These are phyloP conservation scores for Sympetrum striolatum DNA, from an alignment of 2,888 invertebrate species.

Conservation along the genomic window DNA sequence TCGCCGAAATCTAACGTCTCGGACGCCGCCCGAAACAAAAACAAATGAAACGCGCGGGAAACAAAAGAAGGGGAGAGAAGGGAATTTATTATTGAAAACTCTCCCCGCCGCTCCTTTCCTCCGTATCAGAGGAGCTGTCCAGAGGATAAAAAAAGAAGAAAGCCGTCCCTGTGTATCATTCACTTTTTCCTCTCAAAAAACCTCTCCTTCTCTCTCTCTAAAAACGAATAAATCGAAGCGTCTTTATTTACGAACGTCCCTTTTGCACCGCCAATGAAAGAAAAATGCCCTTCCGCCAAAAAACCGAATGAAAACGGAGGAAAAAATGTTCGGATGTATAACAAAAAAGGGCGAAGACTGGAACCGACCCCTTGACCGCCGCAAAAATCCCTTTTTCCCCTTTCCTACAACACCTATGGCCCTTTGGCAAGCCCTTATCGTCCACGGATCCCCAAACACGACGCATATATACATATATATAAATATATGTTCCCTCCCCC, in stretches of 20 bases:
- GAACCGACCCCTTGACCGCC: neutral
- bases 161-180: conserved; percentile 33
- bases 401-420: neutral
- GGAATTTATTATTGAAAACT: conserved; percentile 37
- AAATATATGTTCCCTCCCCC: neutral
- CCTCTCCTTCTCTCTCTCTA: neutral
- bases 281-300: conserved; percentile 15
- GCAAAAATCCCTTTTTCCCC: neutral
- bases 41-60: conserved; percentile 33
- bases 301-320: neutral
- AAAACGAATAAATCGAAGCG: conserved; percentile 35
- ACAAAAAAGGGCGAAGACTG: neutral
- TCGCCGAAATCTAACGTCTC: conserved; percentile 25
- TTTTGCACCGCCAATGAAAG: conserved; percentile 34
- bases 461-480: neutral
- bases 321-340: neutral
- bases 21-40: conserved; percentile 40
- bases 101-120: neutral
- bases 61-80: neutral
- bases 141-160: neutral
- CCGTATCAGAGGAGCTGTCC: conserved; percentile 8
- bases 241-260: conserved; percentile 42
- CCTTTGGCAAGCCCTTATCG: conserved; percentile 25
- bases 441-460: neutral
- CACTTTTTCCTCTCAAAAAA: neutral